Evolutionary conservation across 2,888 invertebrate species (phyloP), one percentile per base, ranked within the genome.

Genomic region (Pristionchus maxplancki): DNA sequence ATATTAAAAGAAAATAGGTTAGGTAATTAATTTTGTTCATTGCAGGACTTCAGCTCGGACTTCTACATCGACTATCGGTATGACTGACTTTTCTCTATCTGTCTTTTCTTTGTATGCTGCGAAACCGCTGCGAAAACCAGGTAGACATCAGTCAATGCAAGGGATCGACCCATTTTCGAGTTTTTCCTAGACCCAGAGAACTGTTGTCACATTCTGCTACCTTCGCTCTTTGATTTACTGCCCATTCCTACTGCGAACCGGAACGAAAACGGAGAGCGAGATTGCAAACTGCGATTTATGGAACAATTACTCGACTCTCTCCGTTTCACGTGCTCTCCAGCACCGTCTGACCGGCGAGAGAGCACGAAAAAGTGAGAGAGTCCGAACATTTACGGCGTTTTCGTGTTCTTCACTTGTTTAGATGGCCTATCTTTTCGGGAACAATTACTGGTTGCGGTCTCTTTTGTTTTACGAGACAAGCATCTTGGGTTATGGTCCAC

Each of bases 41-140:
- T 78, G 15, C 90, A 90, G 89, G 89, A 90, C 20, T 81, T 91
- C 71, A 71, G 88, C 17, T 85, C 78, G 62, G 87, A 90, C 74
- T 90, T 91, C 89, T 90, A 89, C 88, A 91, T 90, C 71, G 91
- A 91, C 71, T 91, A 90, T 88, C 67, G 90, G 89, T 89, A 50
- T 24, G 40, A 20, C 31, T 34, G 17, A 31, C 44, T 44, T 74
- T 24, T 37, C 4, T 34, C 74, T 15, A 20, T 24, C 31, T 34
- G 9, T 17, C 31, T 28, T 11, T 31, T 6, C 8, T 31, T 15
- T 8, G 31, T 28, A 11, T 9, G 3, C 28, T 64, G n/a, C 20
- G 53, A 53, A 53, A 13, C 3, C 17, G 17, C 53, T 53, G 13
- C 20, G 4, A 11, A 11, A 53, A 9, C 48, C 48, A 9, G 6